Percentiles rank a stretch among this genome's conserved stretches.
phyloP scores from a whole-genome alignment of 2,888 invertebrate genomes.

The Dolomedes plantarius region DNA sequence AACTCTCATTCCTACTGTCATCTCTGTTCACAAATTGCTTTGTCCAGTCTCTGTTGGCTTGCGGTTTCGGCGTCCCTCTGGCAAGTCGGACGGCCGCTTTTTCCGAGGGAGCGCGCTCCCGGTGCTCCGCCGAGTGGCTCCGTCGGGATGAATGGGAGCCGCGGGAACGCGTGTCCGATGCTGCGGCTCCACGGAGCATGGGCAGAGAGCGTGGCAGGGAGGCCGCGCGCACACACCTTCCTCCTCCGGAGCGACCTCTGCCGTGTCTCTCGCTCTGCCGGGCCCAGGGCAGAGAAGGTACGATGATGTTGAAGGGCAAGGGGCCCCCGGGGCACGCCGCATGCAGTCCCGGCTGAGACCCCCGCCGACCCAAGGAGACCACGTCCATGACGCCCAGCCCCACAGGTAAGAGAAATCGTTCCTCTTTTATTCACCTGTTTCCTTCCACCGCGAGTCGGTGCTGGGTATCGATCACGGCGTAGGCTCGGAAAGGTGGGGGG shows the following conservation, averaged over 20 bases:
- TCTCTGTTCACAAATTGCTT: too few relatives aligned
- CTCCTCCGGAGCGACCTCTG: slow-evolving; percentile 25
- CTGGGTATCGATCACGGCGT: slow-evolving; percentile 5
- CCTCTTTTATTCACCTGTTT: background rate
- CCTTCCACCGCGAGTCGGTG: background rate
- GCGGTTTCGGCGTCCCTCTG: too few relatives aligned
- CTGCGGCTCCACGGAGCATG: slow-evolving; percentile 44
- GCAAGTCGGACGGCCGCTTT: too few relatives aligned
- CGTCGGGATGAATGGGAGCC: slow-evolving; percentile 51
- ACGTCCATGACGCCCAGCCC: slow-evolving; percentile 59
- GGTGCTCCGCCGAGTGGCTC: background rate
- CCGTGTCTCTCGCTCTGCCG: background rate
- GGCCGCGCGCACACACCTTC: background rate
- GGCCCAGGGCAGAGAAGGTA: slow-evolving; percentile 27
- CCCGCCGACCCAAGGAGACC: slow-evolving; percentile 24
- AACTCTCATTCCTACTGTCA: too few relatives aligned
- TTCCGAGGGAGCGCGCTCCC: too few relatives aligned
- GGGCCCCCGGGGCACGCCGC: slow-evolving; percentile 63
- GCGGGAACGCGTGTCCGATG: slow-evolving; percentile 34
- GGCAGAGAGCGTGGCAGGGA: slow-evolving; percentile 27
- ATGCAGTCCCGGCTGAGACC: slow-evolving; percentile 59
- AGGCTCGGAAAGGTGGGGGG: background rate
- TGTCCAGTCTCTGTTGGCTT: too few relatives aligned
- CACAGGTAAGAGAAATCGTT: slow-evolving; percentile 32
- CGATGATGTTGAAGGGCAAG: slow-evolving; percentile 53